phyloP scores from a whole-genome alignment of 1,140 invertebrate species.

The Macrobrachium rosenbergii region DNA sequence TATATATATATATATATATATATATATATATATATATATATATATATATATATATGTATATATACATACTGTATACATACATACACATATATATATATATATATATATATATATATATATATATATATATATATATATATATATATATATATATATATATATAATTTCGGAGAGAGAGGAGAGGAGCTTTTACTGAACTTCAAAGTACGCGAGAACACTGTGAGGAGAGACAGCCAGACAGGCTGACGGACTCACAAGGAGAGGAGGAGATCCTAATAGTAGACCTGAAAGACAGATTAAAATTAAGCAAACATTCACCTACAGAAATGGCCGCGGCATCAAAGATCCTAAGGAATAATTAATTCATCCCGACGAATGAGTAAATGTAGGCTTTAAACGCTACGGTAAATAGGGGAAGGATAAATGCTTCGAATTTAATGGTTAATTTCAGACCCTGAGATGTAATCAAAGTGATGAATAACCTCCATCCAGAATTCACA shows the following conservation, averaged over 20 bases:
- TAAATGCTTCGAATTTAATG: conserved; percentile 10
- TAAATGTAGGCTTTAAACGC: not conserved
- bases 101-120: conserved; percentile 19
- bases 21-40: not conserved
- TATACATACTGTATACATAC: conserved; percentile 2
- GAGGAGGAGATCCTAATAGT: no score
- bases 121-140: conserved; percentile 25
- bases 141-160: no score
- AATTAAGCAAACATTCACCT: no score
- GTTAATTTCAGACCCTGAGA: conserved; percentile 20
- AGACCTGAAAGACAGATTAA: no score
- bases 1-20: no score
- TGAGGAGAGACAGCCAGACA: no score
- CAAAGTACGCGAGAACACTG: no score
- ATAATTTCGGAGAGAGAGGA: not conserved
- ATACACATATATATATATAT: conserved; percentile 15
- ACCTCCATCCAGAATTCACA: conserved; percentile 17
- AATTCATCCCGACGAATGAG: conserved; percentile 9
- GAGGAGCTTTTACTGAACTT: no score
- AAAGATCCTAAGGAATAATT: not conserved
- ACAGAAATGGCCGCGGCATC: not conserved
- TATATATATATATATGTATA: conserved; percentile 24
- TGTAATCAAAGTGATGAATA: conserved; percentile 49
- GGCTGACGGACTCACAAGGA: no score
- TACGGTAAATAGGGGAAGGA: not conserved